phyloP scores from a whole-genome alignment of 2,888 invertebrate species.

The Malacosoma neustria region DNA sequence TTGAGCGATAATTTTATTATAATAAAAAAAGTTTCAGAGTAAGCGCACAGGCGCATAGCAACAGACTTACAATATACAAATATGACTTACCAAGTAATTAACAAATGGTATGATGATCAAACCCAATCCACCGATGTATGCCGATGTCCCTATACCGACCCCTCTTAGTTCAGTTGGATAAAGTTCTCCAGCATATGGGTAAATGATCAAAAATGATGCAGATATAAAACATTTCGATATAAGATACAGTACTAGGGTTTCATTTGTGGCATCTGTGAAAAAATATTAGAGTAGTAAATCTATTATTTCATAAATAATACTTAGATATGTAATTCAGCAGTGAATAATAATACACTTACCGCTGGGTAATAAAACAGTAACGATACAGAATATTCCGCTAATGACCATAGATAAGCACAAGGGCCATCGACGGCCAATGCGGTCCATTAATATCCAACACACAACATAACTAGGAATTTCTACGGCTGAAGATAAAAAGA shows the following conservation, averaged over 20 bases:
- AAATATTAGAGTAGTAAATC: no score
- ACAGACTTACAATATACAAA: conserved; percentile 4
- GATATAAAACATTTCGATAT: conserved; percentile 92
- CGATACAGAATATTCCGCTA: conserved; percentile 88
- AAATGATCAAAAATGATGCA: conserved; percentile 92
- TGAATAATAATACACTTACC: no score
- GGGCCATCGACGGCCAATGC: conserved; percentile 91
- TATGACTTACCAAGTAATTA: conserved; percentile 85
- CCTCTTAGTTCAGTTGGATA: conserved; percentile 94
- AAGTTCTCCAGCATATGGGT: conserved; percentile 93
- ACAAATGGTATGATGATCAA: conserved; percentile 93
- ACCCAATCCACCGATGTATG: conserved; percentile 92
- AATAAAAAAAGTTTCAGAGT: no score
- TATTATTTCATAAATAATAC: no score
- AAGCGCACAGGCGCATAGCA: no score
- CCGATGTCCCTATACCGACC: conserved; percentile 92
- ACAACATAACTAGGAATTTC: conserved; percentile 92
- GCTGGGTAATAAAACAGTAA: conserved; percentile 87
- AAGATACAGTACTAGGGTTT: conserved; percentile 84
- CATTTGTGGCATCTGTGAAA: conserved; percentile 79
- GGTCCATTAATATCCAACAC: conserved; percentile 93
- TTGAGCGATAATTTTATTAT: no score
- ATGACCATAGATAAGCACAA: conserved; percentile 89
- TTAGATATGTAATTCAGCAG: no score
- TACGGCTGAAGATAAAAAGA: conserved; percentile 88